phyloP scores from a whole-genome alignment of 2,113 vertebrate genomes.

The Syrmaticus mikado region DNA sequence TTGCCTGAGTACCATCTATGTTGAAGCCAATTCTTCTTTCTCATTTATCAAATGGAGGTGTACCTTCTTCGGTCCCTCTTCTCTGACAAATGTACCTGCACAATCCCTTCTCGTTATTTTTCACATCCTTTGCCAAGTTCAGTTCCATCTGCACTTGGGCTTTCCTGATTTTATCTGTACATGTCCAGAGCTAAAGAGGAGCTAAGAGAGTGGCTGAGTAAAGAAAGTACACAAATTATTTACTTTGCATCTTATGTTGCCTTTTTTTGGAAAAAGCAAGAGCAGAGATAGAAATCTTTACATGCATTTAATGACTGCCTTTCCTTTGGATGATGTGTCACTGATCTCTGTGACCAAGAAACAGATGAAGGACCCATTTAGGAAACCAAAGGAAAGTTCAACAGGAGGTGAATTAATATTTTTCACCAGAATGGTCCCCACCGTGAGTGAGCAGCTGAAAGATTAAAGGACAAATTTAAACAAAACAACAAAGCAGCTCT shows the following conservation, averaged over 20 bases:
- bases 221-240: neutral
- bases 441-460: neutral
- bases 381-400: slow-evolving; percentile 4
- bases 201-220: neutral
- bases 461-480: slow-evolving; percentile 12
- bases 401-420: neutral
- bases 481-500: neutral
- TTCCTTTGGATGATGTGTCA: neutral
- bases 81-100: too few species aligned
- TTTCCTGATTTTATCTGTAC: neutral
- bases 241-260: neutral
- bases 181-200: neutral
- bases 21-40: too few species aligned
- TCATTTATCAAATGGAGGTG: too few species aligned
- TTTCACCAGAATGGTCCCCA: neutral
- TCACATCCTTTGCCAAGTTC: neutral
- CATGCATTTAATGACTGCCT: neutral
- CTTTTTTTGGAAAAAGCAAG: neutral
- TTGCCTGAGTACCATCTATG: too few species aligned
- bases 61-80: too few species aligned
- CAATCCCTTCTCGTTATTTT: too few species aligned
- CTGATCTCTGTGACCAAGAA: neutral
- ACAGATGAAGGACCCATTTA: neutral
- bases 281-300: neutral
- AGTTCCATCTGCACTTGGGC: neutral